Percentiles rank a stretch among this genome's conserved stretches.
These are phyloP conservation scores for Thaleichthys pacificus DNA, from an alignment of 2,797 vertebrate species.

Conservation along the genomic window DNA sequence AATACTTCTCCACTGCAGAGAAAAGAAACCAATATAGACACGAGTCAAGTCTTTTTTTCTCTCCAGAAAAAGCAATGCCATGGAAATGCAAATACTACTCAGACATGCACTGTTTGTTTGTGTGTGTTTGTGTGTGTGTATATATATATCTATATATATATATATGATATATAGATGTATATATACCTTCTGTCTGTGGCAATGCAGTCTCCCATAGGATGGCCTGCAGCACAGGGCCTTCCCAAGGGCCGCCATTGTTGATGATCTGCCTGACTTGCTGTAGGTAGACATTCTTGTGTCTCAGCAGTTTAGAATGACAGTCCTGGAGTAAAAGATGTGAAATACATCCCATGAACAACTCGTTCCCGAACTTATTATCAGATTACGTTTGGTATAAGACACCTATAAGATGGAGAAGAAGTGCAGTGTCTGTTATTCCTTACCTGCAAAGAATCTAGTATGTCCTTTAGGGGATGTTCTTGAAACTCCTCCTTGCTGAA, in stretches of 20 bases:
- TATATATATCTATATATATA: neutral
- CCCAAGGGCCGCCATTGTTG: constrained; percentile 95
- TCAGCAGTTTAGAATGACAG: constrained; percentile 86
- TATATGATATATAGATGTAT: neutral
- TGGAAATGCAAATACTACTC: too few relatives aligned
- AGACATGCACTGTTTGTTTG: too few relatives aligned
- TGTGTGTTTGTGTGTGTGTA: neutral
- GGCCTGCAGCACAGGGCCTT: constrained; percentile 89
- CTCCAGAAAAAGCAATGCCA: too few relatives aligned
- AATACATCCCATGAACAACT: neutral
- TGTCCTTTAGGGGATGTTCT: constrained; percentile 94
- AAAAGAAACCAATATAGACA: constrained; percentile 10
- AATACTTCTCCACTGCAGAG: constrained; percentile 86
- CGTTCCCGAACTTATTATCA: too few relatives aligned
- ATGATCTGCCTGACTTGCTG: constrained; percentile 90
- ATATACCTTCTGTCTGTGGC: constrained; percentile 83
- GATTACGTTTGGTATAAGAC: too few relatives aligned
- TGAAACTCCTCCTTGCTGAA: constrained; percentile 96
- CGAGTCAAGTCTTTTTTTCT: neutral
- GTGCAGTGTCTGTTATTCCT: constrained; percentile 28
- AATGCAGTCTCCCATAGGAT: constrained; percentile 86
- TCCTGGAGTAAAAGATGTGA: constrained; percentile 69
- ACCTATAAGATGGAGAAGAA: too few relatives aligned
- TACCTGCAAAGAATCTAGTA: constrained; percentile 95
- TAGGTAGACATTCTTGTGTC: constrained; percentile 91